Percentiles rank a stretch among this genome's conserved stretches.
Evolutionary conservation across 2,888 invertebrate species (phyloP).

Genomic region (Alcis repandata): DNA sequence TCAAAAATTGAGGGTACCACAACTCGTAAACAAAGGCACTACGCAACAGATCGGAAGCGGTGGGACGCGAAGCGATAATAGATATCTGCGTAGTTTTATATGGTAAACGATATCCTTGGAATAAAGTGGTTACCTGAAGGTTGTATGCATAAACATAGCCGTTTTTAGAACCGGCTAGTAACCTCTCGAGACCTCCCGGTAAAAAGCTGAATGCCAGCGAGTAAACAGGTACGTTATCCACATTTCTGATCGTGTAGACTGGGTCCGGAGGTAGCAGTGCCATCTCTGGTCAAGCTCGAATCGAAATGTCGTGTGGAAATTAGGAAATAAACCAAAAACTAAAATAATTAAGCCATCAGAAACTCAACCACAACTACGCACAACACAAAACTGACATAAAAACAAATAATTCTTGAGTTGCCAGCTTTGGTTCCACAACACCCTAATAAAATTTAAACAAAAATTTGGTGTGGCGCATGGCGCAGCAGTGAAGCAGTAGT

Average conservation of each 20-base stretch:
- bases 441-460: no score
- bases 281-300: conserved; percentile 87
- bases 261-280: conserved; percentile 93
- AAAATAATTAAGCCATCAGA: conserved; percentile 85
- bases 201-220: conserved; percentile 90
- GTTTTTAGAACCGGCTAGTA: conserved; percentile 91
- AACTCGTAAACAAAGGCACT: conserved; percentile 71
- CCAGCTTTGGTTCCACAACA: background rate
- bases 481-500: no score
- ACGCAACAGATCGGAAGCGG: conserved; percentile 53
- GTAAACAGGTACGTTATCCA: conserved; percentile 90
- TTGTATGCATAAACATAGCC: conserved; percentile 93
- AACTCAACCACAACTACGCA: conserved; percentile 84
- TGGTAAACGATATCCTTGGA: conserved; percentile 60
- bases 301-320: conserved; percentile 77
- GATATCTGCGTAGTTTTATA: conserved; percentile 55
- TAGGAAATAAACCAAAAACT: conserved; percentile 79
- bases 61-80: conserved; percentile 45
- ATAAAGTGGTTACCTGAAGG: conserved; percentile 88
- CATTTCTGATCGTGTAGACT: conserved; percentile 89
- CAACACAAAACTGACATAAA: conserved; percentile 86
- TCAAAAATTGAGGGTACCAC: conserved; percentile 72
- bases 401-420: conserved; percentile 60
- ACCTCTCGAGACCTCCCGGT: conserved; percentile 86
- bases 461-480: no score